phyloP scores from a whole-genome alignment of 1,140 invertebrate species.

The Hylaeus volcanicus region DNA sequence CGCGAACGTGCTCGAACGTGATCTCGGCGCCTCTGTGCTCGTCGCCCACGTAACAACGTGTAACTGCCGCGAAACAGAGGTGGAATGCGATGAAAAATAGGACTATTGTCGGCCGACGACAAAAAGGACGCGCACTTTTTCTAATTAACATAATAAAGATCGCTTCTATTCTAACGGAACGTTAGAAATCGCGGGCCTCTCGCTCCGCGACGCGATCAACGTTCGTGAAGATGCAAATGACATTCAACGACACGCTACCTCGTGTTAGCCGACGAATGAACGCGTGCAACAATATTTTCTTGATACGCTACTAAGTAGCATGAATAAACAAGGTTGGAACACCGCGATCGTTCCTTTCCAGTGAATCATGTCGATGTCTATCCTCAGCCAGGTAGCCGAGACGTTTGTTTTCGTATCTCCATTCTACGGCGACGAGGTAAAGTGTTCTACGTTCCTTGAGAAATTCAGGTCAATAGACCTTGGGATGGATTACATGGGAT shows the following conservation, averaged over 20 bases:
- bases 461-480: neutral
- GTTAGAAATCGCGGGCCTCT: neutral
- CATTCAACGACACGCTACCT: neutral
- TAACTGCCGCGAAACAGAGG: neutral
- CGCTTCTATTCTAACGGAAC: neutral
- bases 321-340: neutral
- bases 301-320: neutral
- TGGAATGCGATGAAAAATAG: conserved; percentile 13
- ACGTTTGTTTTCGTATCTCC: neutral
- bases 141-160: conserved; percentile 46
- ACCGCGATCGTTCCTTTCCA: neutral
- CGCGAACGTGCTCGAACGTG: neutral
- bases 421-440: no score
- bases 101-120: neutral
- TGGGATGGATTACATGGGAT: no score
- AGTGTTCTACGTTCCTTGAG: neutral
- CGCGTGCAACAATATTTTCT: neutral
- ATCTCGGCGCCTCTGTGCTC: neutral
- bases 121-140: conserved; percentile 10
- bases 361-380: neutral
- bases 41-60: conserved; percentile 18
- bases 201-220: neutral
- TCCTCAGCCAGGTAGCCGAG: neutral
- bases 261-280: neutral
- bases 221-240: conserved; percentile 18